Evolutionary conservation across 2,888 invertebrate species (phyloP).

Genomic region (Osmoderma eremita): DNA sequence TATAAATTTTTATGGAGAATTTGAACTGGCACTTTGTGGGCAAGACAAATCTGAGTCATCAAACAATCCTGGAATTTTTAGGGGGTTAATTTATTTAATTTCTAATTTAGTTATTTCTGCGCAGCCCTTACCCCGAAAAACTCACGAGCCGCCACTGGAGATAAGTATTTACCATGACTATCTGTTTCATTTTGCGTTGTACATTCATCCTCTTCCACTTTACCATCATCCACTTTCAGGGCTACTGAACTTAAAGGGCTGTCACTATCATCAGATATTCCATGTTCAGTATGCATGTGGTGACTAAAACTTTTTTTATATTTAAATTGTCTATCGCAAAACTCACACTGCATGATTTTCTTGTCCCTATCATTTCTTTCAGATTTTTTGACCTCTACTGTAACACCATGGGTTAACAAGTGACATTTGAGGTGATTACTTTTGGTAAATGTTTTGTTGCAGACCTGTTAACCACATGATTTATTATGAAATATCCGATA

Average conservation of each 20-base stretch:
- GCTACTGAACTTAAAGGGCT: slow-evolving; percentile 41
- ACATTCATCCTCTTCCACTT: slow-evolving; percentile 1
- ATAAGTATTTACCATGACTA: slow-evolving; percentile 8
- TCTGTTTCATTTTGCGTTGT: slow-evolving; percentile 27
- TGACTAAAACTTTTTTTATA: slow-evolving; percentile 63
- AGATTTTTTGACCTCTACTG: slow-evolving; percentile 19
- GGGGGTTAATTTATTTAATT: too few species aligned
- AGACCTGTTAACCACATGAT: slow-evolving; percentile 52
- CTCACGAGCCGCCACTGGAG: too few species aligned
- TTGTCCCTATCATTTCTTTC: slow-evolving; percentile 34
- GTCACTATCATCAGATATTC: slow-evolving; percentile 58
- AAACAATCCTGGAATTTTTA: too few species aligned
- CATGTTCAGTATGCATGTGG: slow-evolving; percentile 63
- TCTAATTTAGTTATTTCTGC: too few species aligned
- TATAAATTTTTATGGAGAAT: too few species aligned
- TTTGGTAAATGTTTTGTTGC: slow-evolving; percentile 60
- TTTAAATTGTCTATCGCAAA: slow-evolving; percentile 63
- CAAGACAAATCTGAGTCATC: too few species aligned
- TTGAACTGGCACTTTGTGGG: too few species aligned
- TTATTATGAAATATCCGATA: neutral
- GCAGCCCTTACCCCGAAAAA: too few species aligned
- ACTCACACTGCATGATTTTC: slow-evolving; percentile 61
- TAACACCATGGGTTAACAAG: slow-evolving; percentile 54
- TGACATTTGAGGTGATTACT: slow-evolving; percentile 60
- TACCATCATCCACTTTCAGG: slow-evolving; percentile 8